Evolutionary conservation across 2,113 vertebrate genomes (phyloP).

Genomic region (Ceyx margarethae): DNA sequence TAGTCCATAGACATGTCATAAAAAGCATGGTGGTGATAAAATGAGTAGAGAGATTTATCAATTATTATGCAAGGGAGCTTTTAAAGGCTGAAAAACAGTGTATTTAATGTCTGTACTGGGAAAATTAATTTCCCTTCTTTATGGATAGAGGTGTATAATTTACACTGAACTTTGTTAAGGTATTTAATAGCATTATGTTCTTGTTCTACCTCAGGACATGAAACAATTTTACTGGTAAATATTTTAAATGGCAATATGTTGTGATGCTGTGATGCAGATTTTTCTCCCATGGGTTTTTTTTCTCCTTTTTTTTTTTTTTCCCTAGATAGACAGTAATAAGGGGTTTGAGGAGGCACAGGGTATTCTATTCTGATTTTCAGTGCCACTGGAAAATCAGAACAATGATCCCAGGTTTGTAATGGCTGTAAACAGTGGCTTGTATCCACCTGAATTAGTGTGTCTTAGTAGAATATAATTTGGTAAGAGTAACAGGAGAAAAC

Average conservation of each 20-base stretch:
- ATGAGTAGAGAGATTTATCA: neutral
- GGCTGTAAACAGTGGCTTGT: neutral
- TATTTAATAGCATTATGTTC: neutral
- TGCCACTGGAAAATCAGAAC: neutral
- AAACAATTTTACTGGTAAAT: neutral
- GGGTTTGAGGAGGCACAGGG: neutral
- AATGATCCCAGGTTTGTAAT: neutral
- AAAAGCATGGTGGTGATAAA: neutral
- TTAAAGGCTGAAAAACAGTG: neutral
- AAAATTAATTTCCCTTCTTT: neutral
- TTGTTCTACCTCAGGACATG: neutral
- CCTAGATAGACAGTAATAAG: neutral
- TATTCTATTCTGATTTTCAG: neutral
- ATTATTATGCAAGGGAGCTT: neutral
- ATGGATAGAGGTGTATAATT: neutral
- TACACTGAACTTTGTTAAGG: neutral
- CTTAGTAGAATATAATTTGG: neutral
- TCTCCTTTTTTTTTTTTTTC: neutral
- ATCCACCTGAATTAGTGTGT: neutral
- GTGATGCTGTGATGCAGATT: neutral
- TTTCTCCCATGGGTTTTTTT: neutral
- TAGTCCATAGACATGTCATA: neutral
- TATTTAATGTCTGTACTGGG: neutral
- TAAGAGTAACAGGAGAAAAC: neutral
- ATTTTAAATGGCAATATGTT: neutral